Percentiles rank a stretch among this genome's conserved stretches.
Evolutionary conservation across 2,113 vertebrate genomes (phyloP).

Genomic region (Polypterus senegalus): DNA sequence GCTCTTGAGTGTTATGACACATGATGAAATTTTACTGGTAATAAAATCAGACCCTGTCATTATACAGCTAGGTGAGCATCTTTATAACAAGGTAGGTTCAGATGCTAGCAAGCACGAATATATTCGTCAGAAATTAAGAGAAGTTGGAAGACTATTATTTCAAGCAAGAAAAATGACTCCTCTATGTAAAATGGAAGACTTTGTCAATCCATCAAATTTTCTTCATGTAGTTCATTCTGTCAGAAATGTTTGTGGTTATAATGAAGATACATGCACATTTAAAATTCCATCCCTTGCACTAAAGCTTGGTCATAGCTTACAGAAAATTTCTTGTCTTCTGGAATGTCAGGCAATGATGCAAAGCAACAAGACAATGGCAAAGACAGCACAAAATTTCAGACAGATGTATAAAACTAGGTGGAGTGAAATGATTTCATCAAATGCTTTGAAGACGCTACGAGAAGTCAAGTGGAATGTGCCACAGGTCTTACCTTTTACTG

Average conservation of each 20-base stretch:
- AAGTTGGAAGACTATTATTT: constrained; percentile 9
- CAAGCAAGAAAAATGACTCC: constrained; percentile 4
- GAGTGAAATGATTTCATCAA: constrained; percentile 1
- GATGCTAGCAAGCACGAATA: constrained; percentile 12
- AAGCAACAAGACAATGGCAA: neutral
- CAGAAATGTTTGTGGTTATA: constrained; percentile 6
- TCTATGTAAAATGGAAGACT: constrained; percentile 7
- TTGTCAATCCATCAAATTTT: constrained; percentile 12
- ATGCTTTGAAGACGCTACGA: neutral
- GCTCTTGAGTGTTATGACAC: no score
- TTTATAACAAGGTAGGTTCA: constrained; percentile 8
- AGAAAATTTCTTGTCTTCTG: constrained; percentile 8
- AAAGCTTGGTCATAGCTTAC: constrained; percentile 11
- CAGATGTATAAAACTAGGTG: constrained; percentile 1
- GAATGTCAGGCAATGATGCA: constrained; percentile 7
- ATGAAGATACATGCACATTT: constrained; percentile 8
- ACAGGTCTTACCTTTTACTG: constrained; percentile 10
- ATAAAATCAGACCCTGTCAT: neutral
- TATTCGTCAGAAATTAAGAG: constrained; percentile 16
- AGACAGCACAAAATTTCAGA: constrained; percentile 2
- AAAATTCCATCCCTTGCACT: constrained; percentile 14
- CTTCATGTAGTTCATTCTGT: constrained; percentile 13
- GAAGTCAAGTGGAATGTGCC: constrained; percentile 8
- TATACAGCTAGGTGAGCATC: constrained; percentile 7
- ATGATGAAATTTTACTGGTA: no score